Percentiles rank a stretch among this genome's conserved stretches.
Conservation (phyloP, 2,113 vertebrate species). For the Microtus pennsylvanicus region DNA sequence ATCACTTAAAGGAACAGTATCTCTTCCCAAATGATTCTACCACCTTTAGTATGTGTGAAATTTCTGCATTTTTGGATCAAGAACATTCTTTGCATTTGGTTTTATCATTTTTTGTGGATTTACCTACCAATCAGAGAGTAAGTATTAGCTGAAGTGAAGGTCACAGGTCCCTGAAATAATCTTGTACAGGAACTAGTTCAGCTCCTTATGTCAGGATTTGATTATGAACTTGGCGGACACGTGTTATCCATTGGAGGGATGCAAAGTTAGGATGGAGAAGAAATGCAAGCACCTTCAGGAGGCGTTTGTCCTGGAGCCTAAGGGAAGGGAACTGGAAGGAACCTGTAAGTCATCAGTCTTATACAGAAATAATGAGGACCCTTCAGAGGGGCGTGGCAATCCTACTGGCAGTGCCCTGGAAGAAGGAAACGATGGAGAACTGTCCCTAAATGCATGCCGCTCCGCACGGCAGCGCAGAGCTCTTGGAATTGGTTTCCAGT, state of each 20-base stretch:
- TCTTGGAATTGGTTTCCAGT: not conserved
- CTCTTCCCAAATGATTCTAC: not conserved
- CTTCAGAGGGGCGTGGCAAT: not conserved
- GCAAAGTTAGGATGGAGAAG: not conserved
- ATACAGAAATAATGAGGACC: not conserved
- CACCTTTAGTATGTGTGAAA: not conserved
- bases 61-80: not conserved
- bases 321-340: not conserved
- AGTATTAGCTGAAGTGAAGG: not conserved
- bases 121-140: not conserved
- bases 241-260: not conserved
- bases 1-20: not conserved
- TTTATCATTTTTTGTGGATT: constrained; percentile 1
- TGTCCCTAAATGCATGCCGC: not conserved
- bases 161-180: not conserved
- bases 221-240: not conserved
- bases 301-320: not conserved
- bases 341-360: not conserved
- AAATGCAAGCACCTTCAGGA: not conserved
- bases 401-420: not conserved
- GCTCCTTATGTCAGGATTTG: not conserved
- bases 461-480: not conserved
- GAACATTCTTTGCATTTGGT: not conserved
- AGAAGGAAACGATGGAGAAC: not conserved
- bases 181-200: not conserved